A percentile compares a stretch with the other conserved stretches of the same genome.
Conservation (phyloP, 1,140 invertebrate species). For the Bacillus rossius region DNA sequence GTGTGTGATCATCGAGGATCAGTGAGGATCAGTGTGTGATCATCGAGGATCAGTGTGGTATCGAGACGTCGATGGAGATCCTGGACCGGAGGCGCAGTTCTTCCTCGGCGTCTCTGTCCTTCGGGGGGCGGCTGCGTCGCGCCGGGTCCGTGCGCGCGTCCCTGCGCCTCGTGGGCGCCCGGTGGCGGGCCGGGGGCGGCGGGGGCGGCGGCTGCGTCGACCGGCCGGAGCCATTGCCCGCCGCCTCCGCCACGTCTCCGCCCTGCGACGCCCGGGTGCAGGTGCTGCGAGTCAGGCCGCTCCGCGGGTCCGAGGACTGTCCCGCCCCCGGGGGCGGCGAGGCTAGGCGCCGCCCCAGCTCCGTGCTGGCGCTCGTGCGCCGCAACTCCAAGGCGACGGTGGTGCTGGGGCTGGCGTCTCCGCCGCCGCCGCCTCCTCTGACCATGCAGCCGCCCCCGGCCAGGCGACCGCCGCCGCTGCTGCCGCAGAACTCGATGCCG, state of each 20-base stretch:
- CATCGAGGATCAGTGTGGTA: too few species aligned
- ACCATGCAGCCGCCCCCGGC: neutral
- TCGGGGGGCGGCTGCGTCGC: constrained; percentile 46
- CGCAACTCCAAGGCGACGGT: too few species aligned
- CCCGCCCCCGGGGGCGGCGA: too few species aligned
- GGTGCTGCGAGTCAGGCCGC: neutral
- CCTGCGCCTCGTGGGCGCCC: constrained; percentile 51
- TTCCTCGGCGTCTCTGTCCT: constrained; percentile 9
- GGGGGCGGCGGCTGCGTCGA: neutral
- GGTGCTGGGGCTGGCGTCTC: too few species aligned
- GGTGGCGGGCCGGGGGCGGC: neutral
- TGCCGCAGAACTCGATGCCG: neutral
- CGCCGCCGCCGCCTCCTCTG: too few species aligned
- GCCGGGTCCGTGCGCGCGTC: constrained; percentile 67
- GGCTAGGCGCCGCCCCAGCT: too few species aligned
- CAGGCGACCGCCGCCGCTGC: neutral
- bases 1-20: too few species aligned
- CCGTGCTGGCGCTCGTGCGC: too few species aligned
- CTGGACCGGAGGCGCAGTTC: neutral
- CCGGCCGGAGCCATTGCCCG: neutral
- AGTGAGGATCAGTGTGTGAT: too few species aligned
- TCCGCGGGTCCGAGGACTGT: neutral
- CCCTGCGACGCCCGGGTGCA: neutral
- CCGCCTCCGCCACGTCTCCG: neutral
- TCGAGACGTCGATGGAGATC: too few species aligned